Evolutionary conservation across 2,888 invertebrate species (phyloP), one percentile per base, ranked within the genome.

Genomic region (Drepana falcataria): DNA sequence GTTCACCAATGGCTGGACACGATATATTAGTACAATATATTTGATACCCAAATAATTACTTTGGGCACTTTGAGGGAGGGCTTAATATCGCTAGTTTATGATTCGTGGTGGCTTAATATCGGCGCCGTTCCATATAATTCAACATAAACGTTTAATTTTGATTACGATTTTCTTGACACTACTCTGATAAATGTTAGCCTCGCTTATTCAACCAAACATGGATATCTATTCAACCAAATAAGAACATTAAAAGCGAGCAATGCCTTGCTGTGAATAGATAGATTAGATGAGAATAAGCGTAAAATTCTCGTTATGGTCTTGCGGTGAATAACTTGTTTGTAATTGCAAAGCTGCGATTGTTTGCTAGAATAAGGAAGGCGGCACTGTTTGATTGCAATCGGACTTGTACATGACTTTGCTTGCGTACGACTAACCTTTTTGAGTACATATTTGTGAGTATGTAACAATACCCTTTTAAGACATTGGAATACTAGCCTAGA

Each of bases 281-380:
- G 76, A 79, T 79, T 71, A 75, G 69, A 75, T 73, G 66, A 68
- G 65, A 81, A 81, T 80, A 76, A 79, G 73, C 79, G 77, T 76
- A 75, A 77, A 79, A 75, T 78, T 75, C 77, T 72, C 66, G 67
- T 68, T 77, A 77, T 74, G 77, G 77, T 69, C 65, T 65, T 71
- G 71, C 72, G 73, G 74, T 79, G 83, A 80, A 81, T 83, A 83
- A 78, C 80, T 78, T 75, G 78, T 79, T 81, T 79, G 81, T 82
- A 77, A 83, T 81, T 81, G 81, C 72, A 57, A 67, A 65, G 73
- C 68, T 64, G 64, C 76, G 74, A 77, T 81, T 81, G 77, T 79
- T 72, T 78, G 69, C 64, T 67, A 64, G 63, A 73, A 72, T 72
- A 73, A 71, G 73, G 66, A 67, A 62, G 68, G 71, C 69, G 69